These are phyloP conservation scores for Ammodytes dubius DNA, from an alignment of 2,113 vertebrate species.

Conservation along the genomic window DNA sequence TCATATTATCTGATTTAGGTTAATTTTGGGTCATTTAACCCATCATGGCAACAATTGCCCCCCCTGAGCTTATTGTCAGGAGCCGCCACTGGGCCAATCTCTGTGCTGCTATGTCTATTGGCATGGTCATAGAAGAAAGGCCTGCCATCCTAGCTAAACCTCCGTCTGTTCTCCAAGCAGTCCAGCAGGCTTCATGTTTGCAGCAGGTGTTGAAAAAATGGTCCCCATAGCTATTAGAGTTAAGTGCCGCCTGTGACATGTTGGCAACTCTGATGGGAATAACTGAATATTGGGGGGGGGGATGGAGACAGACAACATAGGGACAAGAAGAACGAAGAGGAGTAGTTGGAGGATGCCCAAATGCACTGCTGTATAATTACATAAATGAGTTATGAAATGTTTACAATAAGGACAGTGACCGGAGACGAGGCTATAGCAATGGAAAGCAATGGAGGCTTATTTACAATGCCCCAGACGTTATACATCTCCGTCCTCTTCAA, in stretches of 20 bases:
- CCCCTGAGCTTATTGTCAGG: too few relatives aligned
- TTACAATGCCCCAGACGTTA: too few relatives aligned
- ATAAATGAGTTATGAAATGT: too few relatives aligned
- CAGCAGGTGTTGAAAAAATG: slow-evolving; percentile 75
- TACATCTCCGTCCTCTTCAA: too few relatives aligned
- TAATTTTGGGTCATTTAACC: too few relatives aligned
- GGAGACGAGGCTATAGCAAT: too few relatives aligned
- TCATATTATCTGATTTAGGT: too few relatives aligned
- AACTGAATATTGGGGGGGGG: slow-evolving; percentile 38
- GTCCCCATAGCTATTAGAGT: slow-evolving; percentile 70
- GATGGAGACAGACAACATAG: slow-evolving; percentile 30
- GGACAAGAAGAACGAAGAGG: not conserved
- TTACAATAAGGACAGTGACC: too few relatives aligned
- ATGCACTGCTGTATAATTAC: too few relatives aligned
- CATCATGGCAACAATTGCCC: too few relatives aligned
- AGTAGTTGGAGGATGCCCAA: slow-evolving; percentile 4
- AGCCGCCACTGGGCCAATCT: slow-evolving; percentile 13
- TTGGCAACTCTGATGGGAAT: slow-evolving; percentile 60
- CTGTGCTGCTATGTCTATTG: slow-evolving; percentile 72
- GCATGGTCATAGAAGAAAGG: slow-evolving; percentile 76
- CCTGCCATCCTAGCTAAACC: slow-evolving; percentile 84
- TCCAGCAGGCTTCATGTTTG: slow-evolving; percentile 74
- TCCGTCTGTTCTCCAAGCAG: slow-evolving; percentile 74
- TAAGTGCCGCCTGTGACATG: slow-evolving; percentile 61
- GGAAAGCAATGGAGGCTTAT: too few relatives aligned